These are phyloP conservation scores for Coregonus suidteri DNA, from an alignment of 2,797 vertebrate genomes.

Conservation along the genomic window DNA sequence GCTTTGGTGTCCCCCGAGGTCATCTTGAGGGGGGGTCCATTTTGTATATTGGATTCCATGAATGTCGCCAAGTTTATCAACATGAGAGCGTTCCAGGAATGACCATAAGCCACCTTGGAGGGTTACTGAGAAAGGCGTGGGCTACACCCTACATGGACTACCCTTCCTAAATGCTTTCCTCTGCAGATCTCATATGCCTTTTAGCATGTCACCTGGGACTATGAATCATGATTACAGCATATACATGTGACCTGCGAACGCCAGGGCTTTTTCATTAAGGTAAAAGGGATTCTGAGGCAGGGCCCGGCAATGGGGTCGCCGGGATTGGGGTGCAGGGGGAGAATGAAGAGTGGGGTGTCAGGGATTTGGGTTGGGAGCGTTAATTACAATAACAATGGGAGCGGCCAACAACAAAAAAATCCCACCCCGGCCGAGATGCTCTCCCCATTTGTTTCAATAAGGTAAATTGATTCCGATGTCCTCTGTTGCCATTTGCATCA, in stretches of 20 bases:
- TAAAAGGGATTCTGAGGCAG: constrained; percentile 70
- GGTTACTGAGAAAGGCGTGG: constrained; percentile 12
- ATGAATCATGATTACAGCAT: constrained; percentile 71
- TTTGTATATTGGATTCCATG: constrained; percentile 67
- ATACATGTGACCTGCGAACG: constrained; percentile 65
- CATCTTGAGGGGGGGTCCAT: constrained; percentile 52
- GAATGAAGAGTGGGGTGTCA: constrained; percentile 33
- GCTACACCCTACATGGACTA: constrained; percentile 51
- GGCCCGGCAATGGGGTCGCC: constrained; percentile 24
- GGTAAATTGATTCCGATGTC: constrained; percentile 79
- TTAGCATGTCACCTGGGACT: constrained; percentile 67
- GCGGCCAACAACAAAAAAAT: constrained; percentile 48
- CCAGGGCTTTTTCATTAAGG: constrained; percentile 74
- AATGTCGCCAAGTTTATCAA: constrained; percentile 53
- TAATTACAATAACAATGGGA: constrained; percentile 78
- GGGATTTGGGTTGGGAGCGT: constrained; percentile 66
- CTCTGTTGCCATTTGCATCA: constrained; percentile 74
- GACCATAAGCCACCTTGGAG: constrained; percentile 49
- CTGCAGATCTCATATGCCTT: constrained; percentile 64
- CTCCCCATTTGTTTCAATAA: constrained; percentile 84
- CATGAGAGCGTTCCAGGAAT: constrained; percentile 39
- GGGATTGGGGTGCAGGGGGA: constrained; percentile 24
- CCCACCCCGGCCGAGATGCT: constrained; percentile 59
- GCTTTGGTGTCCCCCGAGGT: constrained; percentile 56
- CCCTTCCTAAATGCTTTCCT: constrained; percentile 56